Percentiles rank a stretch among this genome's conserved stretches.
Evolutionary conservation across 2,113 vertebrate species (phyloP).

Genomic region (Hypanus sabinus): DNA sequence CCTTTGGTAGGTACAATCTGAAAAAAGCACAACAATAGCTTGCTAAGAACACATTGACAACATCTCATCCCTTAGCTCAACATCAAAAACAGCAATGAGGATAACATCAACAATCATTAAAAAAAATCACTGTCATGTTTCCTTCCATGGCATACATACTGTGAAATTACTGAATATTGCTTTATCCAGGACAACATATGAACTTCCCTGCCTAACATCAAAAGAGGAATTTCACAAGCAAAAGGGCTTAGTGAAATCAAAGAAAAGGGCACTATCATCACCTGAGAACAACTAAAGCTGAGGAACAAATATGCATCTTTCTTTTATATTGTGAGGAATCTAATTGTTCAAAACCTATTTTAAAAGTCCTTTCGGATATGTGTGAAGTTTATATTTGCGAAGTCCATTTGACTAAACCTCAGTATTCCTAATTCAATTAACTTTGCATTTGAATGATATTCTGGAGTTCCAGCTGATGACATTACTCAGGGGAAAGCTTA

Average conservation of each 20-base stretch:
- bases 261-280: neutral
- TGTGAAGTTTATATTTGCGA: neutral
- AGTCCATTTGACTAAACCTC: neutral
- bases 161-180: neutral
- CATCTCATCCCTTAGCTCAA: neutral
- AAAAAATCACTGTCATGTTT: neutral
- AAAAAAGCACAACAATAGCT: neutral
- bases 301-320: neutral
- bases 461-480: neutral
- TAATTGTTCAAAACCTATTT: neutral
- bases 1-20: neutral
- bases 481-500: neutral
- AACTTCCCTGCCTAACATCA: neutral
- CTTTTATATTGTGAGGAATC: neutral
- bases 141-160: neutral
- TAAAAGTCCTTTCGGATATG: neutral
- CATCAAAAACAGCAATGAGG: neutral
- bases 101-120: neutral
- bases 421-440: neutral
- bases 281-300: neutral
- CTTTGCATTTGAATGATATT: neutral
- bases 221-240: neutral
- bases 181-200: neutral
- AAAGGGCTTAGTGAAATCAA: neutral
- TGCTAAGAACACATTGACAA: neutral